Evolutionary conservation across 2,888 invertebrate genomes (phyloP).

Genomic region (Hirtodrosophila histrioides): DNA sequence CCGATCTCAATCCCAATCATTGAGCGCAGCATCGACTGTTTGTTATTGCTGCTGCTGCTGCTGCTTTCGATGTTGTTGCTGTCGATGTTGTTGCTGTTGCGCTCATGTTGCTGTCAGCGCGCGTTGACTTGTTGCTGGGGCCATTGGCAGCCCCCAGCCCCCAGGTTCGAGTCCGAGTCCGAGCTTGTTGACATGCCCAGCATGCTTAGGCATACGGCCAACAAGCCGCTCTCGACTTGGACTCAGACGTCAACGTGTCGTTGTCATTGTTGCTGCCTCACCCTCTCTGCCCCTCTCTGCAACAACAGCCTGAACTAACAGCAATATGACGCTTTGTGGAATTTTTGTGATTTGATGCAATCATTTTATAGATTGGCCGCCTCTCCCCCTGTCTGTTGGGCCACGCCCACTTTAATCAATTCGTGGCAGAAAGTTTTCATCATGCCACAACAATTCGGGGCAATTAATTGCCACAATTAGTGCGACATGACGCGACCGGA

Average conservation of each 20-base stretch:
- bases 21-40: constrained; percentile 54
- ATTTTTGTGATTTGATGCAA: constrained; percentile 44
- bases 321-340: constrained; percentile 9
- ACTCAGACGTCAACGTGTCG: constrained; percentile 74
- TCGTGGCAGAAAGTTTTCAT: constrained; percentile 31
- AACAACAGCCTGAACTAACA: not conserved
- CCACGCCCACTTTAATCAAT: constrained; percentile 51
- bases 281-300: not conserved
- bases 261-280: constrained; percentile 25
- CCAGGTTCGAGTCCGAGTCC: constrained; percentile 24
- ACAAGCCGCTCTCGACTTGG: constrained; percentile 35
- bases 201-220: constrained; percentile 74
- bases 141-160: constrained; percentile 38
- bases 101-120: constrained; percentile 78
- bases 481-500: constrained; percentile 64
- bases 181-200: constrained; percentile 80
- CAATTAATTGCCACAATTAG: constrained; percentile 77
- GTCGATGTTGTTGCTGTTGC: constrained; percentile 59
- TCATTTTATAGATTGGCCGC: constrained; percentile 34
- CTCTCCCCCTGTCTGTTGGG: not conserved
- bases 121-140: constrained; percentile 67
- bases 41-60: constrained; percentile 37
- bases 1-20: constrained; percentile 69
- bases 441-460: constrained; percentile 27
- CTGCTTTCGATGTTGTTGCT: constrained; percentile 36